Evolutionary conservation across 2,797 vertebrate genomes (phyloP), one percentile per base, ranked within the genome.

Genomic region (Potorous gilbertii): DNA sequence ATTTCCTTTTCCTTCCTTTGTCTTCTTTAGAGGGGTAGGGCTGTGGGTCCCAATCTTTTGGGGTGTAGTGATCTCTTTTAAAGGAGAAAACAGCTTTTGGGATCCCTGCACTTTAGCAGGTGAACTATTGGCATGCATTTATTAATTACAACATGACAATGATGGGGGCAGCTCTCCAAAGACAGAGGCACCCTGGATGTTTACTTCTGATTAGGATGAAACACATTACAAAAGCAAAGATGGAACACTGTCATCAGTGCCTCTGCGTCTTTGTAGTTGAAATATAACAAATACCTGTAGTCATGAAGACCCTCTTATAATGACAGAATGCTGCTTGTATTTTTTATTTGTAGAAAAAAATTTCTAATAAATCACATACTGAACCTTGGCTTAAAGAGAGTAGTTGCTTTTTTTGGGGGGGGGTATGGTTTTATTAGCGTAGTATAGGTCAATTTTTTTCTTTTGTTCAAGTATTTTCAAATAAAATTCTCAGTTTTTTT

Each of bases 21-120:
- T 56, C 56, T 50, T 54, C 27, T 93, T 93, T 62, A 56, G 90
- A 94, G 94, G n/a, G n/a, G 55, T 90, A 90, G 31, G 92, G 55
- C 11, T 90, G 54, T 81, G 66, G n/a, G 18, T 81, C 21, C 40
- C 74, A 24, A 46, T 46, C 8, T 81, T 81, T 81, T 3, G 8
- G 66, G 5, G 16, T 27, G 74, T 27, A 81, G 27, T 21, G 8
- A 46, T 46, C 18, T 81, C 40, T 81, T 81, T 81, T 46, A 81
- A 81, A 81, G 21, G 40, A 21, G 0, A 40, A 66, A 74, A 21
- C 1, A 74, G 46, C 74, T 27, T 46, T 81, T 46, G 3, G 21
- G 74, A 11, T 4, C n/a, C 40, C 40, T 81, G 40, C 40, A 46
- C 18, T 2, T 46, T 10, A 81, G 40, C n/a, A 46, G 14, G 62